Conservation (phyloP, 2,888 invertebrate species). For the Dinocampus coccinellae region DNA sequence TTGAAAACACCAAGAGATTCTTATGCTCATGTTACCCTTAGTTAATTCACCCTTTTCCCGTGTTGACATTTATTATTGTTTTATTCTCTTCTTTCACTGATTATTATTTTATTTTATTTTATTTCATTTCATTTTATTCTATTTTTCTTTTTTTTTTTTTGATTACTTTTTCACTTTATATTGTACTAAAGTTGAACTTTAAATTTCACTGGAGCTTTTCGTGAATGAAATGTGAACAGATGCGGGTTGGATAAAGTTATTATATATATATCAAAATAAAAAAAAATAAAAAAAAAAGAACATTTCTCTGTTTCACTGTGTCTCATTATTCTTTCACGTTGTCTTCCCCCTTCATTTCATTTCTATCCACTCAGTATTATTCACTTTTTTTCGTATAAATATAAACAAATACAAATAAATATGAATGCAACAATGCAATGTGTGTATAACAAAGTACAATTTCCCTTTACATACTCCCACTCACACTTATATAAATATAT, state of each 20-base stretch:
- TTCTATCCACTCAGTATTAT: not conserved
- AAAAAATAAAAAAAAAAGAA: too few species aligned
- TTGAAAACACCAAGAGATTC: too few species aligned
- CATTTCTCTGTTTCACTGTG: not conserved
- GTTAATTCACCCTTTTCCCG: too few species aligned
- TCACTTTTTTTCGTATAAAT: not conserved
- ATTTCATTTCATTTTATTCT: too few species aligned
- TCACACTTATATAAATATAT: not conserved
- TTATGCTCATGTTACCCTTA: too few species aligned
- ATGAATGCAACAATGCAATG: too few species aligned
- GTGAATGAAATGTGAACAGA: conserved; percentile 17
- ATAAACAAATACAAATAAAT: too few species aligned
- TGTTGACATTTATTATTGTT: too few species aligned
- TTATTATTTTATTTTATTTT: too few species aligned
- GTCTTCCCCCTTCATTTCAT: not conserved
- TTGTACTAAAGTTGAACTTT: not conserved
- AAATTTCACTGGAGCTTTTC: conserved; percentile 9
- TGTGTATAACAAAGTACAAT: not conserved
- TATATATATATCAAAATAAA: not conserved
- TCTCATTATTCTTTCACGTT: not conserved
- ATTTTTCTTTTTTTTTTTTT: not conserved
- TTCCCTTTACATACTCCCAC: not conserved
- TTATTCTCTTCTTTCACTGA: too few species aligned
- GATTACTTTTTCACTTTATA: not conserved
- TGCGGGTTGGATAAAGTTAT: conserved; percentile 7